These are phyloP conservation scores for Elysia crispata DNA, from an alignment of 2,888 invertebrate species.

Conservation along the genomic window DNA sequence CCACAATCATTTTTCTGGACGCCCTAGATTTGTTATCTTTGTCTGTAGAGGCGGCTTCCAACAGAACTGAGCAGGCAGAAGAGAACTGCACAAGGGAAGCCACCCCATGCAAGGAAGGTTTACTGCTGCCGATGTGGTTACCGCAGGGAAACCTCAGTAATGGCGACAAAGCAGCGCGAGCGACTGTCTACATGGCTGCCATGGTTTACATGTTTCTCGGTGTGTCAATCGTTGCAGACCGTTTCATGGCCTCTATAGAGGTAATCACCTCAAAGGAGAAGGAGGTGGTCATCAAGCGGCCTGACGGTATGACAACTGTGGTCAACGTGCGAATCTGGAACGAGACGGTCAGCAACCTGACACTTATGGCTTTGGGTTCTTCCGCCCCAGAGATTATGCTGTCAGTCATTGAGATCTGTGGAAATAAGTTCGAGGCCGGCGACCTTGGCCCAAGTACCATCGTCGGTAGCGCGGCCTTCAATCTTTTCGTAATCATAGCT, in stretches of 20 bases:
- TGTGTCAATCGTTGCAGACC: slow-evolving; percentile 98
- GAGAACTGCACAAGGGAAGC: slow-evolving; percentile 56
- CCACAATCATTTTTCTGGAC: slow-evolving; percentile 37
- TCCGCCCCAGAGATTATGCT: slow-evolving; percentile 98
- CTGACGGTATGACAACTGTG: slow-evolving; percentile 91
- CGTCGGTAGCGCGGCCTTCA: slow-evolving; percentile 99
- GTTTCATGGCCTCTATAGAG: slow-evolving; percentile 99
- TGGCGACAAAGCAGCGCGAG: slow-evolving; percentile 89
- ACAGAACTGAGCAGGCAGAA: not conserved
- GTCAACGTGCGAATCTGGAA: slow-evolving; percentile 98
- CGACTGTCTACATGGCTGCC: slow-evolving; percentile 91
- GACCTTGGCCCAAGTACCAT: slow-evolving; percentile 99
- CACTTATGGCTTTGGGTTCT: slow-evolving; percentile 98
- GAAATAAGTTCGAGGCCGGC: slow-evolving; percentile 90
- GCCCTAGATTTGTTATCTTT: slow-evolving; percentile 49
- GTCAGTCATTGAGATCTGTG: slow-evolving; percentile 98
- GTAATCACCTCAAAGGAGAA: slow-evolving; percentile 98
- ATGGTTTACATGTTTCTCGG: slow-evolving; percentile 98
- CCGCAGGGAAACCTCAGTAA: slow-evolving; percentile 82
- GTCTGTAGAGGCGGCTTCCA: slow-evolving; percentile 27
- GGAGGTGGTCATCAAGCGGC: slow-evolving; percentile 92
- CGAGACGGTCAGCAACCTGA: slow-evolving; percentile 98
- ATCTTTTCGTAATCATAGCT: slow-evolving; percentile 97
- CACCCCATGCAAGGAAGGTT: slow-evolving; percentile 86
- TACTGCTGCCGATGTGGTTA: slow-evolving; percentile 92